Conservation (phyloP, 2,113 vertebrate genomes). For the Macheiramphus alcinus region DNA sequence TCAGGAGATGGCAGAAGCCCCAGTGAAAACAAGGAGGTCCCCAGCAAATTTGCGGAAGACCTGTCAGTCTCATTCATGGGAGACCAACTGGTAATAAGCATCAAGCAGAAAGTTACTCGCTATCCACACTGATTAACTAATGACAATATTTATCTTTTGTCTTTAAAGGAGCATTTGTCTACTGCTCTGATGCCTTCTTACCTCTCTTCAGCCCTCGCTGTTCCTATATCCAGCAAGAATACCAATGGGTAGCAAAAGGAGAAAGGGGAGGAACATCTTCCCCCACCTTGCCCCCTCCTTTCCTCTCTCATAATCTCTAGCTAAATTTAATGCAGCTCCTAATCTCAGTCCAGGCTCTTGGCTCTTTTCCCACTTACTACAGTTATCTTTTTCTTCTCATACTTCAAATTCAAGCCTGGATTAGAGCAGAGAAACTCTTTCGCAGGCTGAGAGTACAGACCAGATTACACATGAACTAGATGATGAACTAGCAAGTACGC, state of each 20-base stretch:
- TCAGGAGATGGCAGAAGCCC: neutral
- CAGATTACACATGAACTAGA: neutral
- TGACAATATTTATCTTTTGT: rapidly evolving
- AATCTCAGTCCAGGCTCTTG: neutral
- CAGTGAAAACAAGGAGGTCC: neutral
- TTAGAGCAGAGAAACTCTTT: neutral
- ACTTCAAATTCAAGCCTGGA: neutral
- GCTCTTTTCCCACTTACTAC: neutral
- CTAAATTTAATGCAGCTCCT: neutral
- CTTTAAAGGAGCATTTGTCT: neutral
- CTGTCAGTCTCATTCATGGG: neutral
- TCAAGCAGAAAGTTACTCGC: neutral
- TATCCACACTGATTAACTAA: neutral
- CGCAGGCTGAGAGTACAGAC: neutral
- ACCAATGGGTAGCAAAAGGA: neutral
- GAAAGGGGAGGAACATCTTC: neutral
- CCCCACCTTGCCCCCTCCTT: neutral
- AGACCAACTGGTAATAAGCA: neutral
- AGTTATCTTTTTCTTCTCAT: neutral
- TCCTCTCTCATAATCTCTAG: neutral
- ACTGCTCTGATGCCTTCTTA: neutral
- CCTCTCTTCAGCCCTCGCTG: neutral
- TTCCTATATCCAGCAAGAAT: neutral
- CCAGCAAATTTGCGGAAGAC: neutral
- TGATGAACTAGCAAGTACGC: neutral